Evolutionary conservation across 1,140 invertebrate species (phyloP), one percentile per base, ranked within the genome.

Genomic region (Heliconius nattereri): DNA sequence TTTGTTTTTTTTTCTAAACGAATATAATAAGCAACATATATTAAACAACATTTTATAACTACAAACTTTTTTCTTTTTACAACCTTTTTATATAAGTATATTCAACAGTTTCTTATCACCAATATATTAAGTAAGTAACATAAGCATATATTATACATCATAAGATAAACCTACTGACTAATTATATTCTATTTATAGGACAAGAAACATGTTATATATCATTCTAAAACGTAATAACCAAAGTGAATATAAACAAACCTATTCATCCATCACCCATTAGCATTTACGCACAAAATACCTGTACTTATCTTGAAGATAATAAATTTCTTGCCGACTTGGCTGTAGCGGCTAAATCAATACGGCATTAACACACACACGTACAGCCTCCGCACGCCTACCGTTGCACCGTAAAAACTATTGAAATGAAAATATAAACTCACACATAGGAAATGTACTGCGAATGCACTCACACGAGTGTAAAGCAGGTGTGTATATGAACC

Each of bases 381-480:
- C 9, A 9, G 20, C 29, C 54, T 82, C 70, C 78, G 73, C 83
- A 93, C 92, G 81, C 90, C 74, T 86, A 92, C 91, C 77, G 84
- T 82, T 89, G 91, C 89, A 89, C 78, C 75, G 84, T 89, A 94
- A 94, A 94, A 94, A 94, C 92, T 94, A 94, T 92, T 90, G 86
- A 89, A 92, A 92, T 92, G 91, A 93, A 92, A 93, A 90, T 92
- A 94, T 92, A 92, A 89, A 84, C 86, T 79, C 87, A 87, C 88
- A 86, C 86, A 84, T 81, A 76, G 78, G 72, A 74, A 72, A 70
- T 49, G 70, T 81, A 82, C 83, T 76, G 79, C 78, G 74, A 80
- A 85, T 75, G 81, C 82, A 84, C 87, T 81, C 90, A 86, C 90
- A 92, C 83, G 82, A 32, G 49, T 73, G 79, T 76, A 76, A n/a